Base-by-base conservation (phyloP, 2,888 invertebrate species). In the Cerastoderma edule region DNA sequence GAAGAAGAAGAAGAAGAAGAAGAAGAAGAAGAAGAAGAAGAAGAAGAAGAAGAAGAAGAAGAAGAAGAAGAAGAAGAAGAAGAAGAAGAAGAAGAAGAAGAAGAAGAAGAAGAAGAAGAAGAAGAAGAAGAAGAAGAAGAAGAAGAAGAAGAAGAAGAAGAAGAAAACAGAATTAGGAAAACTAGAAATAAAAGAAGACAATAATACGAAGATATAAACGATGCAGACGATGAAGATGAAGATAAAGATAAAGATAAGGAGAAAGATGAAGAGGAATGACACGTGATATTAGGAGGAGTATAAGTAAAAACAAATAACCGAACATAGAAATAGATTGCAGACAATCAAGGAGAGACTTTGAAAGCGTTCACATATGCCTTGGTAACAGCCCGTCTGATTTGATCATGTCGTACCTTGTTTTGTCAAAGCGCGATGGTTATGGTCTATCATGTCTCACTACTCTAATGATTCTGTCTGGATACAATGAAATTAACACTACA, bases 1-100 rank as follows among this genome's bases (percentile, higher is more conserved):
- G 65, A 33, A 65, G 71, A 50, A 35, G 54, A 32, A 28, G 5
- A 54, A 32, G 32, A 66, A 2, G 35, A 54, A 56, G 27, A 56
- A 44, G 56, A 32, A 66, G 56, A 67, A 66, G 66, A 54, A 72
- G 72, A 67, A 44, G 66, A 50, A 72, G 57, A 48, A 56, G 50
- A 35, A 32, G 56, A 68, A 28, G 35, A 68, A 32, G 56, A 68
- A 32, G 50, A 54, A 32, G 56, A 68, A 56, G 56, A 68, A 68
- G 68, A 68, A 68, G 68, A 68, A 68, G 68, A 56, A 35, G 68
- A 68, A 56, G 54, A 68, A 56, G 35, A 56, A 56, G 35, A 56
- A 56, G 24, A 33, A 56, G 22, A 33, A 67, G 24, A 56, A 56
- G 35, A 68, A 56, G 35, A 68, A 56, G 35, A 68, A 32, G 35